Base-by-base conservation (phyloP, 2,888 invertebrate species). In the Cantharis lateralis region DNA sequence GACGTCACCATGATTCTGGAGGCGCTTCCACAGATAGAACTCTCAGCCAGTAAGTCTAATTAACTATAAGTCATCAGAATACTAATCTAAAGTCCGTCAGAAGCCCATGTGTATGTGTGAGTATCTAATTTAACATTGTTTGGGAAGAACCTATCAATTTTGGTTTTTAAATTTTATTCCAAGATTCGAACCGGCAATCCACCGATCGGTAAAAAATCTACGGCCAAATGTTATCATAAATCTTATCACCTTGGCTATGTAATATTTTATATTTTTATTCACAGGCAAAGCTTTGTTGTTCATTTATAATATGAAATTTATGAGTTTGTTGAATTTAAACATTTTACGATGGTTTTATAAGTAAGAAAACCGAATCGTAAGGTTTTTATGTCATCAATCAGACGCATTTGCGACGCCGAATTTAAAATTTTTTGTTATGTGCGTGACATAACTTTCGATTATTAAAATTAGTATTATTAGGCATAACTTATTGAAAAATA, bases 1-100 rank as follows among this genome's bases (percentile, higher is more conserved):
- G 93, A 80, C 90, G 93, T 76, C 93, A 93, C 86, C 92, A 93
- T 89, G 92, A 93, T 81, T 91, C 91, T 78, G 88, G 87, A 80
- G 90, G 90, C 76, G 88, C 88, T 77, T 91, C 92, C 85, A 91
- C 91, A 85, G 93, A 93, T 83, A 89, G 92, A 83, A 91, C 91
- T 83, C 89, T 93, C 86, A 93, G 93, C 89, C 93, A 93, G 93
- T 93, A 88, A 93, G 93, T 93, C 82, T 3, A 75, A 68, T 48
- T 18, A 3, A 9, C 15, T 28, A 13, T 32, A 5, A 48, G 10
- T 28, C 26, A 28, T 10, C 26, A 10, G 2, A 10, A 28, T 28
- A 10, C 28, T 28, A 28, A 28, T 3, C 11, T 3, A 28, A 11
- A 11, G 28, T 28, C 13, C 13, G 11, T 32, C 13, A 11, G 4